A percentile compares a stretch with the other conserved stretches of the same genome.
phyloP scores from a whole-genome alignment of 2,113 vertebrate genomes.

The Hiodon tergisus region DNA sequence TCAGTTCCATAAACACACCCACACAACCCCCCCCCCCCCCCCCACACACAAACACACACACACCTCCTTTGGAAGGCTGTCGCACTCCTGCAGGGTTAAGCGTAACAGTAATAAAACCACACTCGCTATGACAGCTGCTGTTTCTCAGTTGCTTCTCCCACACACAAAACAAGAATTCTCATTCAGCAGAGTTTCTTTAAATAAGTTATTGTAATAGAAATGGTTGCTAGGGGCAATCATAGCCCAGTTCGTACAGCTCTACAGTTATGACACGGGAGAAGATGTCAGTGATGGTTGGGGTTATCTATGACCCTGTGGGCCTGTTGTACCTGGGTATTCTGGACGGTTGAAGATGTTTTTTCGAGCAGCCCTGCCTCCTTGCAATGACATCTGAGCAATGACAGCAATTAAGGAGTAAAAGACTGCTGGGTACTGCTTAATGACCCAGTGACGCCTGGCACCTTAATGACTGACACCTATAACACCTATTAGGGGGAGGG shows the following conservation, averaged over 20 bases:
- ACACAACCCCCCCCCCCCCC: background rate
- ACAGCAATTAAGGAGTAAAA: constrained; percentile 7
- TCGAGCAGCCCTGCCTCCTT: background rate
- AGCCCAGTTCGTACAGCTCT: too few relatives aligned
- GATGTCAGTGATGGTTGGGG: too few relatives aligned
- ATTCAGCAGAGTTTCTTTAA: constrained; percentile 10
- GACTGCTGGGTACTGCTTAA: constrained; percentile 12
- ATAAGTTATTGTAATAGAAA: constrained; percentile 7
- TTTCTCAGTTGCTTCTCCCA: constrained; percentile 19
- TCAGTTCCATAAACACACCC: too few relatives aligned
- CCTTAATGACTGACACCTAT: background rate
- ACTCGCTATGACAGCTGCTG: constrained; percentile 21
- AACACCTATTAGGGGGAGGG: constrained; percentile 8
- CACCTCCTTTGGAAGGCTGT: background rate
- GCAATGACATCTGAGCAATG: constrained; percentile 16
- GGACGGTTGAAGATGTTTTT: background rate
- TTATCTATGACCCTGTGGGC: too few relatives aligned
- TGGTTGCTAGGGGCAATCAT: background rate
- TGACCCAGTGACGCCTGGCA: constrained; percentile 1
- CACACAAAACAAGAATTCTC: constrained; percentile 12
- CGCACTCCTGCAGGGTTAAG: constrained; percentile 18
- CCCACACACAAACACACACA: background rate
- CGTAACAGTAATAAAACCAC: constrained; percentile 19
- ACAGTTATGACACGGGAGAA: too few relatives aligned
- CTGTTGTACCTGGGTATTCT: too few relatives aligned